Evolutionary conservation across 92 coral and sea anemone genomes (phyloP), one percentile per base, ranked within the genome.

Genomic region (Scolanthus callimorphus): DNA sequence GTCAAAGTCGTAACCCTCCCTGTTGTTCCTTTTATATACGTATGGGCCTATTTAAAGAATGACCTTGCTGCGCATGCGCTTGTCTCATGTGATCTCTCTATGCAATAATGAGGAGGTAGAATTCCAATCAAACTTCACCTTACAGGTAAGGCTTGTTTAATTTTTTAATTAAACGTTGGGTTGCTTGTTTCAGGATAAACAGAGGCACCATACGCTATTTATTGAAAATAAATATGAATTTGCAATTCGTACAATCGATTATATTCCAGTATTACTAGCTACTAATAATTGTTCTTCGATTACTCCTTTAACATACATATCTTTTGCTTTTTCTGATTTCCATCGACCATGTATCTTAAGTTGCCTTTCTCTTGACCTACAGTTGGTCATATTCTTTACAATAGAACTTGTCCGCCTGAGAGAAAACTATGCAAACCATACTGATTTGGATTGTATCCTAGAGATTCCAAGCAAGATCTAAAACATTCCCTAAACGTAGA

Each of bases 241-340:
- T n/a, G n/a, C n/a, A n/a, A n/a, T n/a, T n/a, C n/a, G n/a, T n/a
- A n/a, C n/a, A n/a, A n/a, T n/a, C n/a, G n/a, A n/a, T n/a, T n/a
- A n/a, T n/a, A n/a, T n/a, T n/a, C n/a, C n/a, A n/a, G n/a, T n/a
- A n/a, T n/a, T n/a, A n/a, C n/a, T n/a, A n/a, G n/a, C n/a, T n/a
- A n/a, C n/a, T n/a, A n/a, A n/a, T n/a, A n/a, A n/a, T n/a, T n/a
- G n/a, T n/a, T n/a, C n/a, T n/a, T n/a, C n/a, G n/a, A n/a, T n/a
- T n/a, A n/a, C n/a, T n/a, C n/a, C n/a, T n/a, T n/a, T n/a, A 3
- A 72, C 39, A 26, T 72, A 72, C 71, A 72, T 72, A 22, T 72
- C 71, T 19, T 72, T 72, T 0, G 65, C 71, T 25, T 44, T 39
- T 28, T 61, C 79, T 0, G 71, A 72, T 59, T 62, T 72, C 79